These are phyloP conservation scores for Lamprologus tigripictilis DNA, from an alignment of 2,113 vertebrate genomes.

Conservation along the genomic window DNA sequence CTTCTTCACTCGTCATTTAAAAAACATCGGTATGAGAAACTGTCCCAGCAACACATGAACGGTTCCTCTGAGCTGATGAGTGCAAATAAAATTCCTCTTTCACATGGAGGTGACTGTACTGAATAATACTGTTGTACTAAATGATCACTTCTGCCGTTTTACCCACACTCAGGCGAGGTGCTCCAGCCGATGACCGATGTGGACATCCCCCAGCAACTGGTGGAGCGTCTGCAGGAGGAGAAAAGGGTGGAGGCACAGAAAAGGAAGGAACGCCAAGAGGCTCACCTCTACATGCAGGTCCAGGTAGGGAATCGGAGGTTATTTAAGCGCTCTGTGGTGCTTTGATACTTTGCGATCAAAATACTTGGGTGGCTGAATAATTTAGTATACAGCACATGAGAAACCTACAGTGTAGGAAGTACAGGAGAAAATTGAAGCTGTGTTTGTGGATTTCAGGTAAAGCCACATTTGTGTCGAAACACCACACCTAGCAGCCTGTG, in stretches of 20 bases:
- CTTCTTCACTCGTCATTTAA: not conserved
- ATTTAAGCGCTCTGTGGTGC: not conserved
- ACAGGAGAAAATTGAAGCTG: not conserved
- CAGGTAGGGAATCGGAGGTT: slow-evolving; percentile 74
- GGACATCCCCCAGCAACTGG: slow-evolving; percentile 96
- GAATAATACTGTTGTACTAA: not conserved
- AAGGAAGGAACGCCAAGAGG: slow-evolving; percentile 96
- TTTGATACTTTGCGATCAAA: not conserved
- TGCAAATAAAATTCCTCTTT: not conserved
- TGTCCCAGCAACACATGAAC: not conserved
- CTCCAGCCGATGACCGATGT: slow-evolving; percentile 91
- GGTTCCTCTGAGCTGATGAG: not conserved
- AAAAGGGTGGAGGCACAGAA: slow-evolving; percentile 98
- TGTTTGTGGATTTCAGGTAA: not conserved
- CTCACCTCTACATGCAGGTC: slow-evolving; percentile 99
- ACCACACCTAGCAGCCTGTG: not conserved
- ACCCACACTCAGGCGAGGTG: slow-evolving; percentile 79
- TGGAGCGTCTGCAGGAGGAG: slow-evolving; percentile 96
- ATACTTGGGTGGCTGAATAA: not conserved
- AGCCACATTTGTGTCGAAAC: not conserved
- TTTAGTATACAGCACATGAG: not conserved
- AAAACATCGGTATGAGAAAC: not conserved
- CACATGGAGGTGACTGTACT: not conserved
- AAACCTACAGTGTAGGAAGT: not conserved
- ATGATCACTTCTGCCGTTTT: not conserved